Evolutionary conservation across 2,888 invertebrate genomes (phyloP), one percentile per base, ranked within the genome.

Genomic region (Meiosimyza decipiens): DNA sequence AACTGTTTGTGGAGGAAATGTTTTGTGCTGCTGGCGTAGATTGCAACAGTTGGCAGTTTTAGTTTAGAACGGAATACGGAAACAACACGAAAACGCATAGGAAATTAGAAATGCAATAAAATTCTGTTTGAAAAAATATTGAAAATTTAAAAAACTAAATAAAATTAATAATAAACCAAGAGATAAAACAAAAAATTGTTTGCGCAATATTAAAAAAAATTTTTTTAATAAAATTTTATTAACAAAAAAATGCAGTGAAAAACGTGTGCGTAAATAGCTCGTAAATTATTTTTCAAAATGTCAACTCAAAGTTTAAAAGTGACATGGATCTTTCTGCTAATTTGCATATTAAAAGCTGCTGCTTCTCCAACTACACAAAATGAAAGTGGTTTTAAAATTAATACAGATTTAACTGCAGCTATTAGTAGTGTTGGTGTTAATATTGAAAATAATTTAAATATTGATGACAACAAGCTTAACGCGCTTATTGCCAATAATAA

Each of bases 51-150:
- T 74, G 76, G 78, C 73, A 74, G 74, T 77, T 76, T 76, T 77
- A 80, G 77, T 77, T 81, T 81, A 82, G 77, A 71, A 72, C 76
- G 73, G 75, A 74, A 55, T 78, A 78, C 78, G 81, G 81, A 81
- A 78, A 77, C 78, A 79, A 63, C 75, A 40, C 40, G 9, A 40
- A 40, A 40, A 40, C 40, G 40, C 40, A 40, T 40, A 40, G 9
- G 40, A 40, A 40, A 40, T 40, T 40, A 40, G 9, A 9, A 40
- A 7, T 4, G 40, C 9, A 9, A 40, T 40, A 40, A 9, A 40
- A 1, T 40, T 40, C 1, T 7, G 1, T 7, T 7, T 6, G 1
- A 40, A 40, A 40, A 40, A 9, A 40, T 9, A 40, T 9, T 7
- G 2, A 40, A 40, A 40, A 40, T 40, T 40, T 9, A 40, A 40